A percentile compares a stretch with the other conserved stretches of the same genome.
These are phyloP conservation scores for Agapornis canus DNA, from an alignment of 2,797 vertebrate genomes.

Conservation along the genomic window DNA sequence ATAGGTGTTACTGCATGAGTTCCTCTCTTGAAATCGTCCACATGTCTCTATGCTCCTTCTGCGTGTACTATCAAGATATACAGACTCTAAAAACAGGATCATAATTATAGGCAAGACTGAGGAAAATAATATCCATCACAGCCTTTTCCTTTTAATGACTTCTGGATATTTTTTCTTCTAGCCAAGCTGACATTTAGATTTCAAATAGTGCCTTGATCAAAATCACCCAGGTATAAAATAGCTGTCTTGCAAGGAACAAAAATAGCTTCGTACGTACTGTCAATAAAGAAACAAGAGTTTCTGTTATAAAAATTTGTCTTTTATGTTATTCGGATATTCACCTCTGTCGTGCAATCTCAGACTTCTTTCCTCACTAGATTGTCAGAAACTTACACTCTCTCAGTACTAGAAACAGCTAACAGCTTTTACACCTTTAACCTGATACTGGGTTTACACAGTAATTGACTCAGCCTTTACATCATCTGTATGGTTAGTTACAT, in stretches of 20 bases:
- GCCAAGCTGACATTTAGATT: slow-evolving; percentile 5
- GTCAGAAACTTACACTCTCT: not conserved
- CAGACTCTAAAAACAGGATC: not conserved
- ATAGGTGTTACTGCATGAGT: not conserved
- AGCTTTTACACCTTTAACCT: not conserved
- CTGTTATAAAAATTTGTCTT: not conserved
- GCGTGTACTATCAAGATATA: not conserved
- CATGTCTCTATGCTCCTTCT: not conserved
- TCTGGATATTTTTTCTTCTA: not conserved
- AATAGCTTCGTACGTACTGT: not conserved
- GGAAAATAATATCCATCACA: not conserved
- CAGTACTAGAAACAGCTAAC: not conserved
- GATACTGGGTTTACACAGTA: not conserved
- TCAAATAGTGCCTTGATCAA: slow-evolving; percentile 15
- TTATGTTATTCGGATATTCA: not conserved
- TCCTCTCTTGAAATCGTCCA: not conserved
- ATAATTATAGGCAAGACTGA: not conserved
- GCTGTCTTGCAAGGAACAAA: not conserved
- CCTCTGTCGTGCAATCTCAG: not conserved
- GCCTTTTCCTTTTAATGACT: not conserved
- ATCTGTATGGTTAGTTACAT: not conserved
- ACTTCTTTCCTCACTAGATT: not conserved
- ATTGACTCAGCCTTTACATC: not conserved
- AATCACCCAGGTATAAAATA: slow-evolving; percentile 19
- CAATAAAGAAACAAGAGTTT: not conserved